Evolutionary conservation across 2,888 invertebrate genomes (phyloP).

Genomic region (Rapana venosa): DNA sequence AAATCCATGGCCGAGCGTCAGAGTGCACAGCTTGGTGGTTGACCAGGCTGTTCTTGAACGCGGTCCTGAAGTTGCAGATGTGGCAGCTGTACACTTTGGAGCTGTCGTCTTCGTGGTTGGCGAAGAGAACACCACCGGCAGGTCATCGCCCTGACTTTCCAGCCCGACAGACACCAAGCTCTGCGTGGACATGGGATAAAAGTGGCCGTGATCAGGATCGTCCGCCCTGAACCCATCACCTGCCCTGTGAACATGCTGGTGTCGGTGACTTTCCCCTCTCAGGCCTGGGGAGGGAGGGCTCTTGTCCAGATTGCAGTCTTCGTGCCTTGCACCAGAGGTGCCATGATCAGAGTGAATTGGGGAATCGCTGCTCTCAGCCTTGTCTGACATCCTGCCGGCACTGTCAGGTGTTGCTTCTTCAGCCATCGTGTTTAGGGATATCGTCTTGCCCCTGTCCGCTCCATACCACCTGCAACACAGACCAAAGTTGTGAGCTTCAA

Average conservation of each 20-base stretch:
- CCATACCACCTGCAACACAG: background rate
- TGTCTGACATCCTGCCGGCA: background rate
- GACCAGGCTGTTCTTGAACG: constrained; percentile 53
- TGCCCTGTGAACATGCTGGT: background rate
- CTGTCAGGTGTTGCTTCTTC: background rate
- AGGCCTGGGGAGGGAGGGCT: background rate
- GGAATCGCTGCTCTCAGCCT: background rate
- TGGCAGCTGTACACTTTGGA: constrained; percentile 51
- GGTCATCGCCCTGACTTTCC: constrained; percentile 19
- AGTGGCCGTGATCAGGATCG: background rate
- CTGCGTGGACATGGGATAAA: background rate
- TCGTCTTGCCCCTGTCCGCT: background rate
- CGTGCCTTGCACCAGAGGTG: background rate
- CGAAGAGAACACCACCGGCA: constrained; percentile 35
- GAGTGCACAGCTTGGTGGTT: constrained; percentile 58
- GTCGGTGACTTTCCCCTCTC: background rate
- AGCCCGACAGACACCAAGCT: background rate
- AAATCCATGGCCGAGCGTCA: constrained; percentile 54
- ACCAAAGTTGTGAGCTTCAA: too few species aligned
- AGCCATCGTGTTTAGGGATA: background rate
- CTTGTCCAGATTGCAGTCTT: background rate
- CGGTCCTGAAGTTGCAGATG: constrained; percentile 53
- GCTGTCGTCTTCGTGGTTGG: constrained; percentile 36
- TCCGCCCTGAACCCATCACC: background rate
- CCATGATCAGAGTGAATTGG: background rate